Base-by-base conservation (phyloP, 2,113 vertebrate species). In the Tetrao urogallus region DNA sequence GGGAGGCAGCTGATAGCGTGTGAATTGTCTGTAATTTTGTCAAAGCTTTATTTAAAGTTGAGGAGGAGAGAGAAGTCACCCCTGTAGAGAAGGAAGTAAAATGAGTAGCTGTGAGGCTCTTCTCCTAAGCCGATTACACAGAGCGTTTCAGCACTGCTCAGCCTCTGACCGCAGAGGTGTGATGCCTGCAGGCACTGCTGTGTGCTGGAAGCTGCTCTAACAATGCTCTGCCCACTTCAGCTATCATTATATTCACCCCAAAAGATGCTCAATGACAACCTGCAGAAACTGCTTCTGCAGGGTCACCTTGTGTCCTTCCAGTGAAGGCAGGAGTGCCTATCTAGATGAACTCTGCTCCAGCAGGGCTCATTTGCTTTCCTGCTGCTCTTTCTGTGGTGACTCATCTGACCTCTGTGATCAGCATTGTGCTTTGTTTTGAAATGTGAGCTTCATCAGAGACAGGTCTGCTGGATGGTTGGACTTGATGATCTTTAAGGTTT, bases 401-500 rank as follows among this genome's bases (percentile, higher is more conserved):
- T 86, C 64, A 57, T 65, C 42, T 92, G 89, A 73, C 79, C 54
- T 82, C 54, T 74, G 50, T 56, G 6, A 82, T 92, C 89, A 85
- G 18, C 90, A 75, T n/a, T 79, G 67, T 54, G 82, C 83, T 93
- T 82, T 86, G 91, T 84, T 97, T 65, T 94, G 94, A 97, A 87
- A 91, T 52, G 81, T 3, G 75, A 94, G 32, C 94, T 92, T 78
- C 21, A 20, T 54, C 82, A 52, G 1, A 1, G 88, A 76, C 93
- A 71, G 66, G 12, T 42, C 85, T 92, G 85, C 72, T 8, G 19
- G 67, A 48, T 43, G 42, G 42, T 43, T 43, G 42, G 42, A 43
- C 15, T 43, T 43, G 15, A 43, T 43, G 15, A 17, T 43, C 42
- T 43, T 43, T 43, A 43, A 43, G 15, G 42, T 7, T 43, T 43